phyloP scores from a whole-genome alignment of 2,113 vertebrate genomes.

The Ammodytes marinus region DNA sequence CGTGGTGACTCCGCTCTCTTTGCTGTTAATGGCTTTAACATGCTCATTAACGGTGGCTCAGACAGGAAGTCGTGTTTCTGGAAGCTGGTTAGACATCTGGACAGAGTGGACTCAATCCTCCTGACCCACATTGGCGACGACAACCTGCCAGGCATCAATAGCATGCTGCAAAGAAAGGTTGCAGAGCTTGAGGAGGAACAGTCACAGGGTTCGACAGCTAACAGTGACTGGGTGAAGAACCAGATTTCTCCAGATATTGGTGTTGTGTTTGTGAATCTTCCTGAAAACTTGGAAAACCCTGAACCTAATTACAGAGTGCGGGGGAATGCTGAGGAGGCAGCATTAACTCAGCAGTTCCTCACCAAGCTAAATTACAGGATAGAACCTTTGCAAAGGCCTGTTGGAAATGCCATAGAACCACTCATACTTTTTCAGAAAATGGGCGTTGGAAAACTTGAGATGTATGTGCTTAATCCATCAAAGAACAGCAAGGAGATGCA shows the following conservation, averaged over 20 bases:
- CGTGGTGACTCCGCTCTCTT: slow-evolving; percentile 95
- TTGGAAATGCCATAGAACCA: slow-evolving; percentile 91
- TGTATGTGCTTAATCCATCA: slow-evolving; percentile 96
- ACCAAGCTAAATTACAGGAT: slow-evolving; percentile 93
- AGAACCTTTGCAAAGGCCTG: slow-evolving; percentile 91
- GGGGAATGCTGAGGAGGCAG: slow-evolving; percentile 91
- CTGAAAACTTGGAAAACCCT: slow-evolving; percentile 90
- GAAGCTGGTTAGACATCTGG: slow-evolving; percentile 96
- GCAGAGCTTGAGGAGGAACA: slow-evolving; percentile 95
- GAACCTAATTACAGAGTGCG: slow-evolving; percentile 89
- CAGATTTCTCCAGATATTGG: slow-evolving; percentile 97
- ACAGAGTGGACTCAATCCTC: slow-evolving; percentile 96
- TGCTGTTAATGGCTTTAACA: slow-evolving; percentile 97
- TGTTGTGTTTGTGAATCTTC: slow-evolving; percentile 94
- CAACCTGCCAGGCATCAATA: slow-evolving; percentile 96
- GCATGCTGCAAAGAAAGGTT: slow-evolving; percentile 95
- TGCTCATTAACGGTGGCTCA: slow-evolving; percentile 97
- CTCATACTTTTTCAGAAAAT: slow-evolving; percentile 97
- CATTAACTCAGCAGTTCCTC: slow-evolving; percentile 91
- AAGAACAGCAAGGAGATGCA: slow-evolving; percentile 96
- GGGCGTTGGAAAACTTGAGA: slow-evolving; percentile 97
- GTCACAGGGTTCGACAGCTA: slow-evolving; percentile 94
- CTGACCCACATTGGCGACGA: slow-evolving; percentile 96
- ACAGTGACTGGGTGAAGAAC: slow-evolving; percentile 98
- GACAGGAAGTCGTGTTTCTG: slow-evolving; percentile 97